A percentile compares a stretch with the other conserved stretches of the same genome.
Evolutionary conservation across 2,113 vertebrate genomes (phyloP).

Genomic region (Chauna torquata): DNA sequence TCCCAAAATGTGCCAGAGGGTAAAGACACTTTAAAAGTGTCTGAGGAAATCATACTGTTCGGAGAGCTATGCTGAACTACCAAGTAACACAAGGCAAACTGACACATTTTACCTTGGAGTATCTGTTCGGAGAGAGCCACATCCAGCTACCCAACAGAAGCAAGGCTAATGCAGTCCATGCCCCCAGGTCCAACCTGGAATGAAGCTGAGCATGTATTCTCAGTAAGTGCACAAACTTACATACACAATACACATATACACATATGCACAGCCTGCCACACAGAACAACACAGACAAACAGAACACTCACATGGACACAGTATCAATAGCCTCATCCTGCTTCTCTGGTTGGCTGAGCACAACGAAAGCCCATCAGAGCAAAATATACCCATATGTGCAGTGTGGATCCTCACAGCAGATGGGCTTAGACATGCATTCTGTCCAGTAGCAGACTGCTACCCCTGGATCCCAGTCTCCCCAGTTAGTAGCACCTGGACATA

Average conservation of each 20-base stretch:
- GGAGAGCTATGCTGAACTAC: not conserved
- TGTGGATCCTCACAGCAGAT: accelerated
- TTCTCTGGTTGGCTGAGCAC: not conserved
- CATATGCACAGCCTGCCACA: not conserved
- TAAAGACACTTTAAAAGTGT: not conserved
- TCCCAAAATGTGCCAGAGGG: not conserved
- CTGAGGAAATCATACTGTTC: accelerated
- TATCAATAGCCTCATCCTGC: not conserved
- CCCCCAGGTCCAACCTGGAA: not conserved
- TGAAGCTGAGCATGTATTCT: not conserved
- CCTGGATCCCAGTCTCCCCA: not conserved
- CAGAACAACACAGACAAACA: not conserved
- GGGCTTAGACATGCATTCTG: accelerated
- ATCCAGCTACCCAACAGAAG: not conserved
- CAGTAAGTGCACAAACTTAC: not conserved
- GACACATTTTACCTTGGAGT: not conserved
- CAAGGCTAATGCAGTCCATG: not conserved
- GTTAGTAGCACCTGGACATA: not conserved
- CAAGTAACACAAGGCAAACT: not conserved
- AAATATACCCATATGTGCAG: accelerated
- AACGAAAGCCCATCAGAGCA: not conserved
- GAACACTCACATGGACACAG: not conserved
- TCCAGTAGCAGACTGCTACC: not conserved
- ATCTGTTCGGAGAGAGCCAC: not conserved
- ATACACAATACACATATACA: not conserved